A percentile compares a stretch with the other conserved stretches of the same genome.
Conservation (phyloP, 1,140 invertebrate species). For the Sinonovacula constricta region DNA sequence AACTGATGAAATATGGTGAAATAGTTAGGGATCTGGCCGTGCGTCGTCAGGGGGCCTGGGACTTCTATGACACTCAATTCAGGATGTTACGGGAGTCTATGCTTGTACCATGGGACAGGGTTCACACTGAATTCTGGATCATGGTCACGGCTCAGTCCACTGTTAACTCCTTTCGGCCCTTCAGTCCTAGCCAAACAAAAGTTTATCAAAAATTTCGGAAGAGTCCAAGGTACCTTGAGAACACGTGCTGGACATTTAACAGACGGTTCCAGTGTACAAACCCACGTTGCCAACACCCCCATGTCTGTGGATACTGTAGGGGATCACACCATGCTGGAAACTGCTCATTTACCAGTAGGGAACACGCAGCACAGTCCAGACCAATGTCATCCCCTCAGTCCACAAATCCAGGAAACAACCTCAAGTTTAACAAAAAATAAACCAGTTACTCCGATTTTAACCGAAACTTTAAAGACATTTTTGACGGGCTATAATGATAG, state of each 20-base stretch:
- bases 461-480: not conserved
- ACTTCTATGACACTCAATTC: constrained; percentile 2
- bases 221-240: not conserved
- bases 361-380: no score
- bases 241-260: not conserved
- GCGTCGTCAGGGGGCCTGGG: not conserved
- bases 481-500: not conserved
- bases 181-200: not conserved
- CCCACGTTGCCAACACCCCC: not conserved
- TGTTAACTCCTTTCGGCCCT: no score
- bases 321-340: not conserved
- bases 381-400: not conserved
- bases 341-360: no score
- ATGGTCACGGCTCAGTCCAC: not conserved
- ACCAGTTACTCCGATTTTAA: not conserved
- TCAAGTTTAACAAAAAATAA: not conserved
- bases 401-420: not conserved
- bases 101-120: no score
- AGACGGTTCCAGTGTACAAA: not conserved
- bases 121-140: not conserved
- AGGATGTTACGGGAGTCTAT: no score
- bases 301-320: not conserved
- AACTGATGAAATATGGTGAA: constrained; percentile 25
- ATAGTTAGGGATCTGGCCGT: constrained; percentile 6
- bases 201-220: not conserved